Percentiles rank a stretch among this genome's conserved stretches.
Conservation (phyloP, 1,140 invertebrate species). For the Solenopsis fugax region DNA sequence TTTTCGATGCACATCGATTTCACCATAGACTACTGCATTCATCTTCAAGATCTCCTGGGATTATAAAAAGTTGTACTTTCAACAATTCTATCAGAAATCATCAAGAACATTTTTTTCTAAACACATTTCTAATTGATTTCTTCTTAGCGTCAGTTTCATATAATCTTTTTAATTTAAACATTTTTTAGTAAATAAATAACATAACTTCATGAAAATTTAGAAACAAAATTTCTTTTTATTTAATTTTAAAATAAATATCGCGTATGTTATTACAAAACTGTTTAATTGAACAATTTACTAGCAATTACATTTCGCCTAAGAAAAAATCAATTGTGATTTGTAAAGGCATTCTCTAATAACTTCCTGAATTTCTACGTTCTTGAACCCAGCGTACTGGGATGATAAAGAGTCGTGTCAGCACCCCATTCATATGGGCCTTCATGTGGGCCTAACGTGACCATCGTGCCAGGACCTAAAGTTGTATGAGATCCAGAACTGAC, state of each 20-base stretch:
- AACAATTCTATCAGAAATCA: neutral
- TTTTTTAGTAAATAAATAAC: too few species aligned
- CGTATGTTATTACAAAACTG: neutral
- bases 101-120: neutral
- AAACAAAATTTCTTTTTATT: neutral
- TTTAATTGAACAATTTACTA: neutral
- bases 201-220: neutral
- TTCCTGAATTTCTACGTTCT: slow-evolving; percentile 75
- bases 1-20: neutral
- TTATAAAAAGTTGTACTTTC: neutral
- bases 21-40: neutral
- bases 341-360: neutral
- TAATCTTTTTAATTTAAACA: neutral
- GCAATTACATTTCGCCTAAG: neutral
- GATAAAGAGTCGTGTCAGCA: slow-evolving; percentile 83
- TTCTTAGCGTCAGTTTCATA: neutral
- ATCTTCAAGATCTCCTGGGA: neutral
- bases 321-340: slow-evolving; percentile 10
- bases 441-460: slow-evolving; percentile 83
- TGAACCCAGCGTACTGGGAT: slow-evolving; percentile 84
- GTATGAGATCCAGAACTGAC: slow-evolving; percentile 84
- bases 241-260: neutral
- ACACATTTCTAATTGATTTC: neutral
- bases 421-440: slow-evolving; percentile 85
- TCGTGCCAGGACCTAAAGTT: slow-evolving; percentile 83